These are phyloP conservation scores for Baryphthengus martii DNA, from an alignment of 2,113 vertebrate species.

Conservation along the genomic window DNA sequence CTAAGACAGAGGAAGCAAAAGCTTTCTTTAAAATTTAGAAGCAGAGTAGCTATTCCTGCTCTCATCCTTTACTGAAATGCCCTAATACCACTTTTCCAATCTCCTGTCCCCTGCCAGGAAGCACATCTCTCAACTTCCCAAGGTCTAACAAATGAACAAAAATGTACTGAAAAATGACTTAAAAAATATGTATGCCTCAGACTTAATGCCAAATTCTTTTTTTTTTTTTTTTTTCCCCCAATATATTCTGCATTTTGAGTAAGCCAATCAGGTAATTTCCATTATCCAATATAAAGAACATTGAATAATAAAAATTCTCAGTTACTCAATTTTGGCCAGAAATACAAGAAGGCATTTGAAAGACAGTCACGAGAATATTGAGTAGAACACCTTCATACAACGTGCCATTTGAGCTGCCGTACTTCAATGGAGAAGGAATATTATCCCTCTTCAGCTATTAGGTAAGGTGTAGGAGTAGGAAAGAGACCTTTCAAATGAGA, in stretches of 20 bases:
- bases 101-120: background rate
- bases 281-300: background rate
- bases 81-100: background rate
- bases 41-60: background rate
- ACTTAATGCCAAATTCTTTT: background rate
- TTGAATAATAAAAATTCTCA: background rate
- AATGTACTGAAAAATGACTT: background rate
- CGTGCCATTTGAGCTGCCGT: background rate
- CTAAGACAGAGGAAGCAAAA: background rate
- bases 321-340: background rate
- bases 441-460: background rate
- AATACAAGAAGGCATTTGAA: background rate
- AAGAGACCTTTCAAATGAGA: background rate
- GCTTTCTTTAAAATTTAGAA: background rate
- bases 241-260: background rate
- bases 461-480: background rate
- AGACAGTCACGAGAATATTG: background rate
- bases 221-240: background rate
- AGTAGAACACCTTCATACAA: background rate
- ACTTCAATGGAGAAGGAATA: background rate
- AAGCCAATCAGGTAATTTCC: background rate
- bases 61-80: background rate
- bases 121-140: background rate
- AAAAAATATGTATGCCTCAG: background rate
- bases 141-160: background rate